These are phyloP conservation scores for Nemopilema nomurai DNA, from an alignment of 30 jellyfish, hydroid and myxozoan genomes.

Conservation along the genomic window DNA sequence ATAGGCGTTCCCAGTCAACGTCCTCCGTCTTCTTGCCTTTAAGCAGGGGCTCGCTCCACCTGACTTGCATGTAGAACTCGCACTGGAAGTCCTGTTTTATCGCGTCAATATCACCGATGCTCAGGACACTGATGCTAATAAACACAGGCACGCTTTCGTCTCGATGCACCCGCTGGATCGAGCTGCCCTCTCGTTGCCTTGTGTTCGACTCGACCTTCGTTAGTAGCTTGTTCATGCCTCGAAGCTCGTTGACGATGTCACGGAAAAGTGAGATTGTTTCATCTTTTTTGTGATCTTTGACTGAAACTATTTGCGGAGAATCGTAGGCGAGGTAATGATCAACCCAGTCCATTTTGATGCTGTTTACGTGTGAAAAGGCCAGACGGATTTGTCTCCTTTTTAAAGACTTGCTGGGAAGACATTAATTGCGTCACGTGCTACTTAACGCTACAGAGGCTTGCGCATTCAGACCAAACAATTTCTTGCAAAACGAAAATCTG, in stretches of 20 bases:
- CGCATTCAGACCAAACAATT: background rate
- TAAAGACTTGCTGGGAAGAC: background rate
- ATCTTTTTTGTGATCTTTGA: background rate
- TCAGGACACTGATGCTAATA: conserved; percentile 22
- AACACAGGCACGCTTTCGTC: conserved; percentile 1
- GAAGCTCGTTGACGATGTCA: background rate
- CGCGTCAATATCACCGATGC: conserved; percentile 50
- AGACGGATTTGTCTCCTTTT: no score
- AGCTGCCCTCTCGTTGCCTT: background rate
- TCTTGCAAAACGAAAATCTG: background rate
- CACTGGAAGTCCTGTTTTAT: conserved; percentile 45
- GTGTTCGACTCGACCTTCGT: conserved; percentile 19
- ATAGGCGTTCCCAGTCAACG: conserved; percentile 29
- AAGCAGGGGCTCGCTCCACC: conserved; percentile 37
- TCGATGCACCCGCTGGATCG: conserved; percentile 10
- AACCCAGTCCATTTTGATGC: conserved; percentile 21
- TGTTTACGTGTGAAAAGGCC: no score
- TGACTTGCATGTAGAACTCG: conserved; percentile 30
- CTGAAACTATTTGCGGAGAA: background rate
- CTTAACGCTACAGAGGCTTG: background rate
- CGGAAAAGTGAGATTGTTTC: background rate
- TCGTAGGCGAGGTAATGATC: background rate
- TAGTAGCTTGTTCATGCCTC: background rate
- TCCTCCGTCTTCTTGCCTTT: conserved; percentile 15
- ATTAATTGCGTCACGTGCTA: background rate